Evolutionary conservation across 2,113 vertebrate genomes (phyloP), one percentile per base, ranked within the genome.

Genomic region (Eulacestoma nigropectus): DNA sequence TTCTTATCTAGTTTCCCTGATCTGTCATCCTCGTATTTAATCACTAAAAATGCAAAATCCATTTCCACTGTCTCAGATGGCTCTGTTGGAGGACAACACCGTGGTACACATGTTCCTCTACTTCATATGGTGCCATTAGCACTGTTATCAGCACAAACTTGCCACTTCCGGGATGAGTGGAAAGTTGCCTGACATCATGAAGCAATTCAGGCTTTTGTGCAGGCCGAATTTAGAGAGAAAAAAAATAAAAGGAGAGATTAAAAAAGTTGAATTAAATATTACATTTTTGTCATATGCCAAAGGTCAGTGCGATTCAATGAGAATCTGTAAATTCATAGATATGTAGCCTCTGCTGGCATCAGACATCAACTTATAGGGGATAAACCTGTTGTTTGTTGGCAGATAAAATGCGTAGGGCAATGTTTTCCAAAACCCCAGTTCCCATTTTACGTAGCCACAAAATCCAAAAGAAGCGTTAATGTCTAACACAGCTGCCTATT

Each of bases 211-310:
- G 35, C 10, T 11, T 79, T 70, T 6, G 0, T 37, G 62, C 10
- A 33, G 18, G 47, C 2, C 14, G 70, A 21, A 83, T 46, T 44
- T 37, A 42, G 12, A 26, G 14, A 56, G 16, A 8, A 49, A 76
- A 77, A 19, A 29, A 26, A 16, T 0, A 19, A 4, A 1, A 3
- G 14, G 6, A 6, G 4, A 42, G 5, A 5, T 19, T 29, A 65
- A 76, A 55, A 6, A 37, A 7, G 4, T n/a, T 79, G 20, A 52
- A 72, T 33, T 52, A 73, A 83, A 73, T 73, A n/a, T 14, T n/a
- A 33, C 13, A 17, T 25, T 77, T 76, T 33, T 86, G 4, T 64
- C 15, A 13, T 32, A 37, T 35, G 3, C 10, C 33, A 47, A 67
- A 81, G 2, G 1, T 35, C 8, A 9, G 6, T 30, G 35, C 2